phyloP scores from a whole-genome alignment of 2,113 vertebrate species.

The Cranoglanis bouderius region DNA sequence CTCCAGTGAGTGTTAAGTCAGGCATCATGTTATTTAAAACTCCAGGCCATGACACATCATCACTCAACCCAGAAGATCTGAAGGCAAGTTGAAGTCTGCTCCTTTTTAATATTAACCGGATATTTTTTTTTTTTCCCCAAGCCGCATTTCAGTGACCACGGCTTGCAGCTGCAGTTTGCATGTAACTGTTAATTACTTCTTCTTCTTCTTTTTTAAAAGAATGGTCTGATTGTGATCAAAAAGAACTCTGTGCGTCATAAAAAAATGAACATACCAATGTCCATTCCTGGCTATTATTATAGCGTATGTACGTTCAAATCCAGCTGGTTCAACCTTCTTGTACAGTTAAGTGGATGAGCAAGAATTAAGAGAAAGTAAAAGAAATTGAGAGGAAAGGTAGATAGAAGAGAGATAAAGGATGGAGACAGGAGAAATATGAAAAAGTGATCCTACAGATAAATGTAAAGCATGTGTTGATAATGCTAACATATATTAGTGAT shows the following conservation, averaged over 20 bases:
- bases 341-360: neutral
- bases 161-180: conserved; percentile 21
- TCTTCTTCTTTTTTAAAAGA: neutral
- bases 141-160: conserved; percentile 5
- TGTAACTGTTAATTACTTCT: conserved; percentile 7
- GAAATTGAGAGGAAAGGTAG: neutral
- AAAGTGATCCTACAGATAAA: neutral
- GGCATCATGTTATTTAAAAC: conserved; percentile 33
- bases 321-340: neutral
- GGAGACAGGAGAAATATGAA: neutral
- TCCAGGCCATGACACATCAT: conserved; percentile 22
- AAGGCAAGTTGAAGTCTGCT: neutral
- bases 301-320: neutral
- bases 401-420: neutral
- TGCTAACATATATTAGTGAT: neutral
- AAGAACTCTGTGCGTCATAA: neutral
- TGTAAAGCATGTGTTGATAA: neutral
- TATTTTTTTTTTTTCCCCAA: neutral
- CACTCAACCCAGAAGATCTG: conserved; percentile 18
- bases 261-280: neutral
- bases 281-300: conserved; percentile 18
- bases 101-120: conserved; percentile 17
- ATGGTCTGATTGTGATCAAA: neutral
- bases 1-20: conserved; percentile 27
- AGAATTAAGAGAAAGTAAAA: neutral